Evolutionary conservation across 2,113 vertebrate genomes (phyloP).

Genomic region (Furnarius figulus): DNA sequence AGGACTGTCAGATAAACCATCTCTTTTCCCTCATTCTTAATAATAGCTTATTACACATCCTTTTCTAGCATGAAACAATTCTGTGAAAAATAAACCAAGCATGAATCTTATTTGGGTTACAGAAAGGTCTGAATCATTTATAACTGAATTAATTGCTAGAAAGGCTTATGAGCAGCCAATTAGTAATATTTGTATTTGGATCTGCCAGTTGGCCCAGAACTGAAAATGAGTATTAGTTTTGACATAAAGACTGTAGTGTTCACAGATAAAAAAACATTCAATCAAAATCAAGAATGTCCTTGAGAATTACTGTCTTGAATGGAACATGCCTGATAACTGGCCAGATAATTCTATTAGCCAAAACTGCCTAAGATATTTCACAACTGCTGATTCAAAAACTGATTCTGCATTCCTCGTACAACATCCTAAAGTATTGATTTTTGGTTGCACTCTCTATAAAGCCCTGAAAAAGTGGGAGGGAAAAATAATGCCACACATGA

Average conservation of each 20-base stretch:
- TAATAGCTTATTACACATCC: not conserved
- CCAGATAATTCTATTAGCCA: conserved; percentile 5
- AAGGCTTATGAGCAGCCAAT: conserved; percentile 44
- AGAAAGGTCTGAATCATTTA: conserved; percentile 56
- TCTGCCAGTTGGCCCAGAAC: conserved; percentile 40
- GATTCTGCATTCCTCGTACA: not conserved
- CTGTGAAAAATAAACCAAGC: conserved; percentile 19
- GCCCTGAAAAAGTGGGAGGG: not conserved
- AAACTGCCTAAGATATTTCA: not conserved
- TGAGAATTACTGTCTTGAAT: conserved; percentile 34
- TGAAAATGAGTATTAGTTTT: conserved; percentile 27
- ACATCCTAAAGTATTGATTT: not conserved
- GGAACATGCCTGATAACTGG: not conserved
- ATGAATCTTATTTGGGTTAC: conserved; percentile 44
- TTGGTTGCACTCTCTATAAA: not conserved
- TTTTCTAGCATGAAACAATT: conserved; percentile 1
- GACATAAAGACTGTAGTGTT: conserved; percentile 21
- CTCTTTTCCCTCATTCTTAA: not conserved
- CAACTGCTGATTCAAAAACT: not conserved
- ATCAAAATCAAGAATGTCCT: conserved; percentile 25
- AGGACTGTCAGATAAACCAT: not conserved
- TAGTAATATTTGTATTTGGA: conserved; percentile 56
- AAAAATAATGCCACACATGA: not conserved
- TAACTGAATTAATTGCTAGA: conserved; percentile 55
- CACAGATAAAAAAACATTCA: conserved; percentile 12